These are phyloP conservation scores for Cosmia pyralina DNA, from an alignment of 2,888 invertebrate genomes.

Conservation along the genomic window DNA sequence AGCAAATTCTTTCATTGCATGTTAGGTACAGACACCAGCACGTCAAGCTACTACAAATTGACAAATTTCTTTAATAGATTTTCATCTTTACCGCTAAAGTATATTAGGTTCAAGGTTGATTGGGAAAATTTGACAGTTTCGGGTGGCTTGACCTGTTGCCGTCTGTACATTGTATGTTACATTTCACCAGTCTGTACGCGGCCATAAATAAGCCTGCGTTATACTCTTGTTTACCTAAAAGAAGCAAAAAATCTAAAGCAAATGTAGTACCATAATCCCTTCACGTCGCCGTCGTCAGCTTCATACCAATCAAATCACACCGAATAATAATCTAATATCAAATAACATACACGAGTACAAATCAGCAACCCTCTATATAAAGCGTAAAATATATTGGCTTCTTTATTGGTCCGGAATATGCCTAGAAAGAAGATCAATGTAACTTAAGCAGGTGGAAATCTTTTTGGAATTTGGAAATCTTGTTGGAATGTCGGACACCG, in stretches of 20 bases:
- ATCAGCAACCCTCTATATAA: neutral
- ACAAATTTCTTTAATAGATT: too few relatives aligned
- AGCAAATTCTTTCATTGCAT: too few relatives aligned
- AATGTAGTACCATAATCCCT: neutral
- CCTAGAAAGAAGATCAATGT: neutral
- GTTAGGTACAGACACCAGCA: too few relatives aligned
- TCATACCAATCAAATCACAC: neutral
- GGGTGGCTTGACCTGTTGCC: too few relatives aligned
- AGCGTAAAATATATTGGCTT: neutral
- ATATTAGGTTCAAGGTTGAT: too few relatives aligned
- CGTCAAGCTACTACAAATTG: too few relatives aligned
- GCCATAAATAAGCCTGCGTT: neutral
- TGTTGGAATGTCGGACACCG: constrained; percentile 9
- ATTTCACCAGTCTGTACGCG: too few relatives aligned
- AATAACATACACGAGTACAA: constrained; percentile 8
- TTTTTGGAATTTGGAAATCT: constrained; percentile 10
- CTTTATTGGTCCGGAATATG: neutral
- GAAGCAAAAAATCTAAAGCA: neutral
- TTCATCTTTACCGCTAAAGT: too few relatives aligned
- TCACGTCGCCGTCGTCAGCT: too few relatives aligned
- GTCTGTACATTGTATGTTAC: too few relatives aligned
- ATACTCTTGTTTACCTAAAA: neutral
- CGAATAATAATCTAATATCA: neutral
- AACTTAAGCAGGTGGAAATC: neutral
- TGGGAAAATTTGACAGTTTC: too few relatives aligned